phyloP scores from a whole-genome alignment of 1,140 invertebrate species.

The Lepidurus couesii region DNA sequence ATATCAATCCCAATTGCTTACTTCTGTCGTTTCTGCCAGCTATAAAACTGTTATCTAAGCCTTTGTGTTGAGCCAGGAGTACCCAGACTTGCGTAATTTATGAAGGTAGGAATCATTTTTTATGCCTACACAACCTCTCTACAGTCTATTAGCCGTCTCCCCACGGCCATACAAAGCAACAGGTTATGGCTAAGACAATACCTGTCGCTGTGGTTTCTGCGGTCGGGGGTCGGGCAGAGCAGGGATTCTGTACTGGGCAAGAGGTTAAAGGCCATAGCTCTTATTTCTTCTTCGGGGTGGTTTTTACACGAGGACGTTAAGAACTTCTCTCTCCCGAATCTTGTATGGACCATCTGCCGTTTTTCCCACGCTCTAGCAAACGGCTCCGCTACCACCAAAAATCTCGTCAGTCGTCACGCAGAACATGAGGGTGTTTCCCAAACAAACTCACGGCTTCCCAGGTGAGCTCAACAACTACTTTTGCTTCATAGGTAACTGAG shows the following conservation, averaged over 20 bases:
- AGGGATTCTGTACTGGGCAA: neutral
- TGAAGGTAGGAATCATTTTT: neutral
- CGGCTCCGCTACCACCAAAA: neutral
- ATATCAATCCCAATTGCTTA: neutral
- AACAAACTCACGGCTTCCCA: neutral
- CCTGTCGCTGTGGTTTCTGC: slow-evolving; percentile 20
- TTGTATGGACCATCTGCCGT: slow-evolving; percentile 21
- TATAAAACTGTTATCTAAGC: neutral
- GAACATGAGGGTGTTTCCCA: slow-evolving; percentile 4
- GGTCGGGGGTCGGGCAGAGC: slow-evolving; percentile 15
- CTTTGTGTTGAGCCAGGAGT: neutral
- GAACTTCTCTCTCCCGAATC: neutral
- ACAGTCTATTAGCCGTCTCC: neutral
- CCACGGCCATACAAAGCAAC: neutral
- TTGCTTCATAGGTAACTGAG: neutral
- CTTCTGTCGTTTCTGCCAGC: neutral
- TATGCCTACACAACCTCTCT: neutral
- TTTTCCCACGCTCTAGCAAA: slow-evolving; percentile 3
- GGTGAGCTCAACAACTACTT: neutral
- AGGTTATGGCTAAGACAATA: neutral
- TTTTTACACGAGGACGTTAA: neutral
- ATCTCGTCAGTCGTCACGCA: slow-evolving; percentile 16
- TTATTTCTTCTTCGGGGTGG: slow-evolving; percentile 1
- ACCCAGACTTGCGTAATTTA: neutral
- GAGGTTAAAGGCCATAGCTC: slow-evolving; percentile 7